Percentiles rank a stretch among this genome's conserved stretches.
Conservation (phyloP, 2,797 vertebrate species). For the Sitta carolinensis region DNA sequence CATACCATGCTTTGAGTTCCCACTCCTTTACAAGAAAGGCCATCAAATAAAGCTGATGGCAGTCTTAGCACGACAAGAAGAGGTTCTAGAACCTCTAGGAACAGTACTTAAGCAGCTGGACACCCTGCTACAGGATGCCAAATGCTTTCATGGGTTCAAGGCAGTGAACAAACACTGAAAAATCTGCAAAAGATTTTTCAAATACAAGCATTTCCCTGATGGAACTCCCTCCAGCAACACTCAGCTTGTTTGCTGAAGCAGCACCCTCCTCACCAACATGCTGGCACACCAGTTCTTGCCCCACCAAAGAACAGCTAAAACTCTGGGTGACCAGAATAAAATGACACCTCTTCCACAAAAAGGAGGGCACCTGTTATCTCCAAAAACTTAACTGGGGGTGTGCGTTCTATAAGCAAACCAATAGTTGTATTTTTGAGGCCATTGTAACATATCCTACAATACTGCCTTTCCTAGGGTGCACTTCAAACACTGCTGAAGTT, state of each 20-base stretch:
- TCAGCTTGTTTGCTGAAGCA: not conserved
- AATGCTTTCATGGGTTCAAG: not conserved
- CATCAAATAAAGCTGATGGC: not conserved
- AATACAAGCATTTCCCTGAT: not conserved
- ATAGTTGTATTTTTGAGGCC: not conserved
- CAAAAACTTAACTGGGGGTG: not conserved
- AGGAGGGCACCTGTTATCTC: not conserved
- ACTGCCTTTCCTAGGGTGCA: rapidly evolving
- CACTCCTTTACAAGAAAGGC: not conserved
- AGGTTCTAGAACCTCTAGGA: not conserved
- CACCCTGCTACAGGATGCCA: not conserved
- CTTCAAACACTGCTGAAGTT: not conserved
- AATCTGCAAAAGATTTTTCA: no score
- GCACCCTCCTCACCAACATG: not conserved
- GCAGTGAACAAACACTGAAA: not conserved
- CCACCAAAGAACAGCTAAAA: not conserved
- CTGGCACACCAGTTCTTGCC: not conserved
- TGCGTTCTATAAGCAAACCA: not conserved
- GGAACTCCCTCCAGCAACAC: not conserved
- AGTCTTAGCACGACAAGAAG: not conserved
- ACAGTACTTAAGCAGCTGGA: not conserved
- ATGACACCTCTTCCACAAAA: not conserved
- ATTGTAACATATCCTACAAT: not conserved
- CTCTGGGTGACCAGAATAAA: not conserved
- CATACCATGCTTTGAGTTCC: not conserved